Evolutionary conservation across 1,140 invertebrate species (phyloP).

Genomic region (Trachelipus rathkii): DNA sequence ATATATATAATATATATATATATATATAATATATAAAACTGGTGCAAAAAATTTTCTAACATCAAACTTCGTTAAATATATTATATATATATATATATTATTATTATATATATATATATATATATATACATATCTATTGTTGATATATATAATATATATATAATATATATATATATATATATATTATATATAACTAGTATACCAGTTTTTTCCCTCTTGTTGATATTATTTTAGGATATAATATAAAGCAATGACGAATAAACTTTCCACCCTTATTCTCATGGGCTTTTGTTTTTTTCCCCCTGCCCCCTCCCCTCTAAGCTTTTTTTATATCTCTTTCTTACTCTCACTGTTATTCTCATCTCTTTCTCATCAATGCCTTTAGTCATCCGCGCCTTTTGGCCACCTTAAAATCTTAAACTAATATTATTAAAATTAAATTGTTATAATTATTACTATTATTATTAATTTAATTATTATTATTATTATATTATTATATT

Average conservation of each 20-base stretch:
- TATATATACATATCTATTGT: background rate
- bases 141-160: too few species aligned
- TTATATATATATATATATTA: background rate
- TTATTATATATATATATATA: conserved; percentile 11
- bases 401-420: too few species aligned
- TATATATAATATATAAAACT: background rate
- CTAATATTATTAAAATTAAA: too few species aligned
- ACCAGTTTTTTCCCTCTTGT: too few species aligned
- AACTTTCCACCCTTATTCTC: conserved; percentile 22
- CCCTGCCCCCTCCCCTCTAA: conserved; percentile 21
- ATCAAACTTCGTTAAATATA: too few species aligned
- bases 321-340: conserved; percentile 16
- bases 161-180: conserved; percentile 10
- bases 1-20: conserved; percentile 13
- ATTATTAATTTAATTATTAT: too few species aligned
- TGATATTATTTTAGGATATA: background rate
- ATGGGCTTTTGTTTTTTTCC: background rate
- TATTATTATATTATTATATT: too few species aligned
- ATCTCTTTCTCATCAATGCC: background rate
- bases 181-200: background rate
- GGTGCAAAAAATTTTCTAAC: too few species aligned
- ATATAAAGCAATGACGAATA: conserved; percentile 12
- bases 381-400: conserved; percentile 23
- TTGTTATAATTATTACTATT: too few species aligned
- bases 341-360: conserved; percentile 12